Evolutionary conservation across 2,113 vertebrate species (phyloP).

Genomic region (Caloenas nicobarica): DNA sequence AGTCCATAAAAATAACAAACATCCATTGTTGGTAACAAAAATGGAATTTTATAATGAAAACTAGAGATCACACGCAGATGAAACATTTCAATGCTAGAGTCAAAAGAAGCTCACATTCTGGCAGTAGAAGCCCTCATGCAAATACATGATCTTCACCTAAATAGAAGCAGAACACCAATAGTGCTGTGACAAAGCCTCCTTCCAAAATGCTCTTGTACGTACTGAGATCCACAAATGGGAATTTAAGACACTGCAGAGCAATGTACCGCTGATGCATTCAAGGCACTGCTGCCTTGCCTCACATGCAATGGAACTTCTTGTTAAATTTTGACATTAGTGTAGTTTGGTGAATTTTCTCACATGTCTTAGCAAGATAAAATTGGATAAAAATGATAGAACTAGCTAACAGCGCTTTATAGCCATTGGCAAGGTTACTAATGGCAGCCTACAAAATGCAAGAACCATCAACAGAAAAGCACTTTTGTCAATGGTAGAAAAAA

Average conservation of each 20-base stretch:
- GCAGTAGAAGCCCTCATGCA: not conserved
- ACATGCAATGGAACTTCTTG: not conserved
- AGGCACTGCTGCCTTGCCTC: not conserved
- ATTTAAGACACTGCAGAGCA: not conserved
- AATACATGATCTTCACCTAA: not conserved
- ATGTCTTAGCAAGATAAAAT: not conserved
- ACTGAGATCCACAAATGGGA: not conserved
- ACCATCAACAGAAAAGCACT: not conserved
- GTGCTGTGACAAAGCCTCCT: not conserved
- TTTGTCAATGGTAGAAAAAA: not conserved
- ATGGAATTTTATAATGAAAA: not conserved
- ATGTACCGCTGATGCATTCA: not conserved
- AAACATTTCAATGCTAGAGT: not conserved
- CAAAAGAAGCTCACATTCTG: constrained; percentile 21
- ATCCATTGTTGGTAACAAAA: not conserved
- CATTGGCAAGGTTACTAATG: not conserved
- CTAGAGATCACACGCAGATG: not conserved
- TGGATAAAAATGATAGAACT: not conserved
- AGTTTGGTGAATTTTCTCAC: not conserved
- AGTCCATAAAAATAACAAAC: not conserved
- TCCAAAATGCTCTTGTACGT: not conserved
- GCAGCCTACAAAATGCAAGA: not conserved
- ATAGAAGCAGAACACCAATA: not conserved
- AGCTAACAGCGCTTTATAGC: not conserved
- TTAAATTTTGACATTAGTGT: not conserved